phyloP scores from a whole-genome alignment of 2,797 vertebrate species.

The Loris lydekkerianus region DNA sequence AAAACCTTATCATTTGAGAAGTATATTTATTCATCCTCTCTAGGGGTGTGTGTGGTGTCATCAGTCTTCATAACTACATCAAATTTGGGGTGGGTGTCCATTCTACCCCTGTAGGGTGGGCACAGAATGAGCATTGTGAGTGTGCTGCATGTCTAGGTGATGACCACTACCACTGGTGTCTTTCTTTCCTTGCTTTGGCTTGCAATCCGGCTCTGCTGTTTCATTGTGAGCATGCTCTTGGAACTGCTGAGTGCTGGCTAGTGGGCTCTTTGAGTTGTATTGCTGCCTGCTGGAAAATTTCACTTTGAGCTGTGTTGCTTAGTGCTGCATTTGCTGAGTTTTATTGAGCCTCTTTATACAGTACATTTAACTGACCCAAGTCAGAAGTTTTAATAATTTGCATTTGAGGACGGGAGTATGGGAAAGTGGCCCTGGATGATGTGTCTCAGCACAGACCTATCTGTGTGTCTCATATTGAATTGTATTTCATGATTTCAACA shows the following conservation, averaged over 20 bases:
- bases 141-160: neutral
- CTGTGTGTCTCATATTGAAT: neutral
- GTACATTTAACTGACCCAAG: neutral
- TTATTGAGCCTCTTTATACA: neutral
- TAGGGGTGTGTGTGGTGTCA: neutral
- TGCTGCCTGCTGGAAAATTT: neutral
- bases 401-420: neutral
- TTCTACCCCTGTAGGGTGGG: neutral
- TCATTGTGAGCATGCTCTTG: neutral
- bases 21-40: neutral
- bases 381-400: neutral
- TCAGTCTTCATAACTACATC: neutral
- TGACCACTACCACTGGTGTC: neutral
- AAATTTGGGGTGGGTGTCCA: neutral
- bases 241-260: neutral
- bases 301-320: neutral
- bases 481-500: neutral
- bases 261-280: neutral
- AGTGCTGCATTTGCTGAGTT: constrained; percentile 17
- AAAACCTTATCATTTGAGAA: neutral
- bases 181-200: neutral
- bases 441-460: neutral
- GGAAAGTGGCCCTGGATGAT: neutral
- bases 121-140: neutral
- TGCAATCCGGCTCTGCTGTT: neutral